Conservation (phyloP, 2,888 invertebrate species). For the Sinelater perroti region DNA sequence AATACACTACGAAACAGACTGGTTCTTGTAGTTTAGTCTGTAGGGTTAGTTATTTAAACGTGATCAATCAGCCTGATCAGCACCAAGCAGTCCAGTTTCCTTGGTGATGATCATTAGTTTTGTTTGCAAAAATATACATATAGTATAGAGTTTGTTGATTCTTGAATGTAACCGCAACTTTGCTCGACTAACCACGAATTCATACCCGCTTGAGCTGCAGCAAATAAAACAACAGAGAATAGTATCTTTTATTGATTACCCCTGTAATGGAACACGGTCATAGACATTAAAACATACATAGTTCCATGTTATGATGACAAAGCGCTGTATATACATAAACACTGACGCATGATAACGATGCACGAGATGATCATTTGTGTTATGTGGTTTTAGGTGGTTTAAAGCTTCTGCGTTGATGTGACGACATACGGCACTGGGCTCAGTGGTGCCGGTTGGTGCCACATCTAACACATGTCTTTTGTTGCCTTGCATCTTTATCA, state of each 20-base stretch:
- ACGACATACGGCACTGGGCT: constrained; percentile 48
- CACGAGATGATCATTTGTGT: constrained; percentile 21
- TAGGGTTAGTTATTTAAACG: no score
- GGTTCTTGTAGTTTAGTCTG: no score
- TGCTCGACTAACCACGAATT: no score
- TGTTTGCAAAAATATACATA: no score
- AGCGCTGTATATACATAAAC: constrained; percentile 19
- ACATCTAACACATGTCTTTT: constrained; percentile 28
- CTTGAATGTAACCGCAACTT: no score
- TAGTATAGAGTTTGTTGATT: no score
- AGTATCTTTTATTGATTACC: constrained; percentile 31
- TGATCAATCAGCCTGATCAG: no score
- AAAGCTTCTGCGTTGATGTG: constrained; percentile 50
- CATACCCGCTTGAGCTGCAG: no score
- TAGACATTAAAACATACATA: constrained; percentile 33
- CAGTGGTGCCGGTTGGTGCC: constrained; percentile 42
- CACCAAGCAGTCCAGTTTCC: no score
- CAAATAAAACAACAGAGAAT: no score
- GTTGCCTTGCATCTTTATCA: constrained; percentile 31
- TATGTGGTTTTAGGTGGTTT: constrained; percentile 49
- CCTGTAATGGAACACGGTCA: constrained; percentile 34
- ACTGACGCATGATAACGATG: constrained; percentile 1
- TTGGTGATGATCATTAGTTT: no score
- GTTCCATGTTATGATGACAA: constrained; percentile 34
- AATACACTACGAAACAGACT: no score